phyloP scores from a whole-genome alignment of 1,140 invertebrate species.

The Musca vetustissima region DNA sequence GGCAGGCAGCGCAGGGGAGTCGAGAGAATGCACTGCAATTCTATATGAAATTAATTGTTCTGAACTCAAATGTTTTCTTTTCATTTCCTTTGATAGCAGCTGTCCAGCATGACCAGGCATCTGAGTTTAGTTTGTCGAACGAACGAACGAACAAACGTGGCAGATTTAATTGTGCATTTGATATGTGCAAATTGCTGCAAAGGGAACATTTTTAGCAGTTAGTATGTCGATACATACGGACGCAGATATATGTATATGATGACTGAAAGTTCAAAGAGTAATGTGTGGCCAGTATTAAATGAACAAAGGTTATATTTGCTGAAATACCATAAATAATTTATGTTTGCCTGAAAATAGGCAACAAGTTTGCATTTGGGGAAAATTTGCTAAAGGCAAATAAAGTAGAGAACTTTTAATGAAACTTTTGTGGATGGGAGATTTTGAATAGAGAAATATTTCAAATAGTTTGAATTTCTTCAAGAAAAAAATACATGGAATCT shows the following conservation, averaged over 20 bases:
- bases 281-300: not conserved
- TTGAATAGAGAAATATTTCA: too few relatives aligned
- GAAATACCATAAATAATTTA: not conserved
- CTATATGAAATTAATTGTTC: constrained; percentile 9
- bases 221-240: not conserved
- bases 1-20: too few relatives aligned
- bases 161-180: constrained; percentile 16
- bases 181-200: constrained; percentile 12
- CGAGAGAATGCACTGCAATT: too few relatives aligned
- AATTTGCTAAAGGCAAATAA: too few relatives aligned
- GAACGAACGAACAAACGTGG: constrained; percentile 10
- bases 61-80: constrained; percentile 11
- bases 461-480: too few relatives aligned
- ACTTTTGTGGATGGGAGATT: too few relatives aligned
- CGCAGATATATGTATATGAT: not conserved
- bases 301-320: not conserved
- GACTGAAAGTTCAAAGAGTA: not conserved
- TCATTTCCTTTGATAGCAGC: not conserved
- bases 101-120: not conserved
- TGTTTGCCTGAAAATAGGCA: not conserved
- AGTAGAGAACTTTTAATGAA: too few relatives aligned
- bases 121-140: too few relatives aligned
- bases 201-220: not conserved
- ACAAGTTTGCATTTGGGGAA: not conserved
- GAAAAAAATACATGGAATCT: too few relatives aligned